Evolutionary conservation across 2,888 invertebrate genomes (phyloP).

Genomic region (Pecten maximus): DNA sequence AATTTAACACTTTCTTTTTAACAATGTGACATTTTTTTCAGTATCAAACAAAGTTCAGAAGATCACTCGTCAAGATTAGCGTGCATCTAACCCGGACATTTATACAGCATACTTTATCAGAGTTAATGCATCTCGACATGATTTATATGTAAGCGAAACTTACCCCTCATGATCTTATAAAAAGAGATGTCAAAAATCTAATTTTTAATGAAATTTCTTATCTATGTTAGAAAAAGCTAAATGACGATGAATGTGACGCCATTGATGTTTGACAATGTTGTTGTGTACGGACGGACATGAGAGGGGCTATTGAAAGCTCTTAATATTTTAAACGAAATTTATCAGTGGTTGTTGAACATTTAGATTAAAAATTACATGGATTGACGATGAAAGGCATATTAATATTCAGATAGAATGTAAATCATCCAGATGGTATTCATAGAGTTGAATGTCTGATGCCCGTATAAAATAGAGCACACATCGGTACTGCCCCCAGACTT

Average conservation of each 20-base stretch:
- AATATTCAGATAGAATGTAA: neutral
- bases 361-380: neutral
- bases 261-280: neutral
- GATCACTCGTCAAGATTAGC: neutral
- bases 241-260: neutral
- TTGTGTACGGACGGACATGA: neutral
- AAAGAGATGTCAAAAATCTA: neutral
- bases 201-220: neutral
- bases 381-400: neutral
- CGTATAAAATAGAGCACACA: neutral
- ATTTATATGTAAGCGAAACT: neutral
- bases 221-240: slow-evolving; percentile 9
- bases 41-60: neutral
- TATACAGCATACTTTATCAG: neutral
- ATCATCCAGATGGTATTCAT: neutral
- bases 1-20: neutral
- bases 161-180: neutral
- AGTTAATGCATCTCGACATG: neutral
- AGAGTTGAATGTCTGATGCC: neutral
- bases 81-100: neutral
- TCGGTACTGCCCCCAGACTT: neutral
- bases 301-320: neutral
- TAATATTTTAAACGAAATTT: neutral
- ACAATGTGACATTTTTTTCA: neutral
- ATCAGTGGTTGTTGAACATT: neutral